Conservation (phyloP, 2,888 invertebrate genomes). For the Megaustenia siamemsis region DNA sequence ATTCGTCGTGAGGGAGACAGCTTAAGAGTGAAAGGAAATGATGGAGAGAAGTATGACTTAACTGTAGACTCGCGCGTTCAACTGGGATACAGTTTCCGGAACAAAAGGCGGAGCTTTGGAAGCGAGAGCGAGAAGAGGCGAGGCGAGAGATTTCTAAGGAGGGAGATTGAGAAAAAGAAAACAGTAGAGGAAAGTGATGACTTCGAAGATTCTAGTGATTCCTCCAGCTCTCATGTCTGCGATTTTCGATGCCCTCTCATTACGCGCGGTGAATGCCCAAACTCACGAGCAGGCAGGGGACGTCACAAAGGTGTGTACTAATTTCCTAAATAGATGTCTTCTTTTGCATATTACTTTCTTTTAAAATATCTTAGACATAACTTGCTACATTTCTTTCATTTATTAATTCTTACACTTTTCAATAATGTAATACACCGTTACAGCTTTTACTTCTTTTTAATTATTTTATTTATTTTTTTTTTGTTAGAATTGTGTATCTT, state of each 20-base stretch:
- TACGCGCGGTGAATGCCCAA: conserved; percentile 48
- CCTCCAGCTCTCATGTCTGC: conserved; percentile 45
- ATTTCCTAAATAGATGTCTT: not conserved
- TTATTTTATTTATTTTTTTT: not conserved
- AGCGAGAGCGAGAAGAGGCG: conserved; percentile 52
- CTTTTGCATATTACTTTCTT: not conserved
- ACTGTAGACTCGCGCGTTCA: conserved; percentile 20
- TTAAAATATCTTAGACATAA: not conserved
- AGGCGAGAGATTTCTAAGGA: conserved; percentile 39
- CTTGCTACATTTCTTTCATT: not conserved
- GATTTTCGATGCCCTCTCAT: conserved; percentile 55
- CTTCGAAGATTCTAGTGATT: conserved; percentile 23
- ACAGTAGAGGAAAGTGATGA: conserved; percentile 42
- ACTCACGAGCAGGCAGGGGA: not conserved
- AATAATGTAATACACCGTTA: not conserved
- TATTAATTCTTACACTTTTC: not conserved
- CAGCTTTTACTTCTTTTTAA: not conserved
- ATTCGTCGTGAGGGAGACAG: not conserved
- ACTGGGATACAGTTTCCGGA: conserved; percentile 21
- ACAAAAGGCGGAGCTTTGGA: conserved; percentile 40
- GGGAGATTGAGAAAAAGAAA: conserved; percentile 40
- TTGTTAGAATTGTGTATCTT: too few species aligned
- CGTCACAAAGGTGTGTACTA: conserved; percentile 26
- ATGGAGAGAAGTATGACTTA: conserved; percentile 11
- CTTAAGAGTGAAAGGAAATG: not conserved